Evolutionary conservation across 2,888 invertebrate genomes (phyloP).

Genomic region (Oasisia sp.): DNA sequence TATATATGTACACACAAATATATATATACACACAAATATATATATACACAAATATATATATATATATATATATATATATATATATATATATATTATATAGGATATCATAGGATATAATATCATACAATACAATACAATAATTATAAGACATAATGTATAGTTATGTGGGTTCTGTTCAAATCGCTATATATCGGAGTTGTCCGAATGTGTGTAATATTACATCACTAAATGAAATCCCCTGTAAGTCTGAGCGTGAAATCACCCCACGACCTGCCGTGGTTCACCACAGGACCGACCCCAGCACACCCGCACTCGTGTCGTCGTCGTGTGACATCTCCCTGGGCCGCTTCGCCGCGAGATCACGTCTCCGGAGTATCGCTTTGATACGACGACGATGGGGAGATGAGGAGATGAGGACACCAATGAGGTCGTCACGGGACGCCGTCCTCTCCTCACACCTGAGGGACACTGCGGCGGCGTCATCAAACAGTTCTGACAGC

Average conservation of each 20-base stretch:
- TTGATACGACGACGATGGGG: not conserved
- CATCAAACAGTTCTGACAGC: not conserved
- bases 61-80: no score
- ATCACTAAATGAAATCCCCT: not conserved
- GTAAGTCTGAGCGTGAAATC: not conserved
- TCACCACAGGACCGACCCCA: not conserved
- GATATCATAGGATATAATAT: no score
- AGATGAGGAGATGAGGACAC: not conserved
- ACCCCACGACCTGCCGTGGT: not conserved
- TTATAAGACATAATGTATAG: not conserved
- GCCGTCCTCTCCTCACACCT: not conserved
- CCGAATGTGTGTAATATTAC: not conserved
- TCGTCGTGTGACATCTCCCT: not conserved
- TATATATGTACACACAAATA: no score
- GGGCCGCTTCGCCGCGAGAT: not conserved
- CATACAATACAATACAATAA: not conserved
- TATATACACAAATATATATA: no score
- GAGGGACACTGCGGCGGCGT: not conserved
- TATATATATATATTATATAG: no score
- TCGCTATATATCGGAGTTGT: not conserved
- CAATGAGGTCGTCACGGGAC: not conserved
- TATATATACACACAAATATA: no score
- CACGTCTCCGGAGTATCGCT: not conserved
- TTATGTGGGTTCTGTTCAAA: not conserved
- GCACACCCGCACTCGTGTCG: not conserved